Evolutionary conservation across 2,797 vertebrate species (phyloP).

Genomic region (Myioborus melanocephalus): DNA sequence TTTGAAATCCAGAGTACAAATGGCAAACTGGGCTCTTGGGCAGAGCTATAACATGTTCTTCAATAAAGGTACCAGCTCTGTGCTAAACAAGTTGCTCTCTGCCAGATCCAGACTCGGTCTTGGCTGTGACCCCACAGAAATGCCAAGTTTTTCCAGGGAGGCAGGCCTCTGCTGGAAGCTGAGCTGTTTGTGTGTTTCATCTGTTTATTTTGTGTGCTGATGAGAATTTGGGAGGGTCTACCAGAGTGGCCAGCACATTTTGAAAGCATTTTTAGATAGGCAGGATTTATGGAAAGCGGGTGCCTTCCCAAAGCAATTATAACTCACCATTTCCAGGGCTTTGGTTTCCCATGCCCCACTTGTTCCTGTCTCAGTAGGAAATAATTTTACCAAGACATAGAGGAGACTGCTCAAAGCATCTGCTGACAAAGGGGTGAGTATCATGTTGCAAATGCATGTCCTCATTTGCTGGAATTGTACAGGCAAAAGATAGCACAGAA

Average conservation of each 20-base stretch:
- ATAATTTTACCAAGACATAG: background rate
- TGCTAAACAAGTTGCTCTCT: background rate
- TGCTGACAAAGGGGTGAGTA: background rate
- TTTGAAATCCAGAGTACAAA: background rate
- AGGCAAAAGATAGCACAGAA: background rate
- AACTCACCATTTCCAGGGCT: background rate
- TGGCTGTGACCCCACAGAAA: background rate
- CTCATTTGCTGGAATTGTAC: background rate
- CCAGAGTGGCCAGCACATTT: background rate
- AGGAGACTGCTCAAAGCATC: background rate
- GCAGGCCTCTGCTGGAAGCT: background rate
- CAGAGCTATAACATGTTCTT: background rate
- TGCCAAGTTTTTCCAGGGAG: background rate
- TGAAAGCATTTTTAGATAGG: background rate
- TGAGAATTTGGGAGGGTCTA: background rate
- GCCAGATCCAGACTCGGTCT: background rate
- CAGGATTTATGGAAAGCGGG: background rate
- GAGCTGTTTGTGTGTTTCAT: background rate
- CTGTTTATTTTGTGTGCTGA: background rate
- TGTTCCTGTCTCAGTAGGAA: background rate
- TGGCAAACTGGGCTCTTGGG: background rate
- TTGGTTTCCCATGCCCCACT: background rate
- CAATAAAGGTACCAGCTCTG: background rate
- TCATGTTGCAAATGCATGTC: background rate
- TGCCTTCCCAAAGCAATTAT: background rate